Conservation (phyloP, 2,113 vertebrate genomes). For the Chloropsis cyanopogon region DNA sequence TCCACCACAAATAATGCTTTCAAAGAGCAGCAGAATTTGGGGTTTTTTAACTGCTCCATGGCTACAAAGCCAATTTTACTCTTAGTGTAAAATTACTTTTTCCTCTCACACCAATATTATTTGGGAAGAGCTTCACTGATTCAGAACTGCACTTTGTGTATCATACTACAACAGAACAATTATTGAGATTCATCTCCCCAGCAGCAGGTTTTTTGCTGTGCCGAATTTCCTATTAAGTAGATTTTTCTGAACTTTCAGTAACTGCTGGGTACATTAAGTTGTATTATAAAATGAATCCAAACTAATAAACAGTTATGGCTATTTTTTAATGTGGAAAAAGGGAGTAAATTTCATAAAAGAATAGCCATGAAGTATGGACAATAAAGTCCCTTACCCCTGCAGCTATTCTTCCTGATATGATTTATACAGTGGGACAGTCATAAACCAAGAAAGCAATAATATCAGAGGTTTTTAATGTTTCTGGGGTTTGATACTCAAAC, state of each 20-base stretch:
- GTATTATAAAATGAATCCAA: not conserved
- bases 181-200: not conserved
- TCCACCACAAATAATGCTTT: not conserved
- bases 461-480: not conserved
- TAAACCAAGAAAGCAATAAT: not conserved
- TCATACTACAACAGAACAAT: not conserved
- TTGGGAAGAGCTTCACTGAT: not conserved
- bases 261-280: not conserved
- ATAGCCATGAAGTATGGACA: not conserved
- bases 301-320: not conserved
- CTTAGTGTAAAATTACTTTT: not conserved
- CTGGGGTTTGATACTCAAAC: not conserved
- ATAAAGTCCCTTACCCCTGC: not conserved
- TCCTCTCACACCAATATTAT: not conserved
- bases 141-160: not conserved
- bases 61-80: not conserved
- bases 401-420: not conserved
- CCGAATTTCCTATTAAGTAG: not conserved
- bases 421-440: not conserved
- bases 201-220: not conserved
- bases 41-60: not conserved
- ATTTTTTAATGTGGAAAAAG: not conserved
- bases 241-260: not conserved
- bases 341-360: not conserved
- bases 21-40: not conserved